Evolutionary conservation across 2,113 vertebrate genomes (phyloP).

Genomic region (Chaenogobius annularis): DNA sequence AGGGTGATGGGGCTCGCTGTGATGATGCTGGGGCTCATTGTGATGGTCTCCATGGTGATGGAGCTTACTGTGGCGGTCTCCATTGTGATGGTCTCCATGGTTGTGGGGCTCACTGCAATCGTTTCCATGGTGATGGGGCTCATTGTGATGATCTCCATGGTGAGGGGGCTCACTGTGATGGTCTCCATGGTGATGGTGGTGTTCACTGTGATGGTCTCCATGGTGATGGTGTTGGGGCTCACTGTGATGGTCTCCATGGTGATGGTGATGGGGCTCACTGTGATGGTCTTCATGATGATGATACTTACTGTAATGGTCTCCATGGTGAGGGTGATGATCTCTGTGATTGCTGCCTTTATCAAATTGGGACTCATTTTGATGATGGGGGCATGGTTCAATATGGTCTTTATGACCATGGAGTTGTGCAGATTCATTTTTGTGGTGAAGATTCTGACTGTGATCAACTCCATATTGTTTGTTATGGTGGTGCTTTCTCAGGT

Average conservation of each 20-base stretch:
- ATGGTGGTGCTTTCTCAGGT: constrained; percentile 4
- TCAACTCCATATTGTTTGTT: neutral
- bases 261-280: neutral
- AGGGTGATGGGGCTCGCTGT: neutral
- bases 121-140: constrained; percentile 4
- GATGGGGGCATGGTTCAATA: neutral
- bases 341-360: no score
- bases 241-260: constrained; percentile 6
- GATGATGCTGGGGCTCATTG: neutral
- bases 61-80: neutral
- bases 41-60: neutral
- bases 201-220: constrained; percentile 1
- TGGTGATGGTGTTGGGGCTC: constrained; percentile 7
- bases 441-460: neutral
- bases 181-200: neutral
- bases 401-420: constrained; percentile 2
- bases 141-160: constrained; percentile 4
- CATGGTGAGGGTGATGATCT: neutral
- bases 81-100: constrained; percentile 12
- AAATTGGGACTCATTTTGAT: no score
- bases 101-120: neutral
- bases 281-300: constrained; percentile 1
- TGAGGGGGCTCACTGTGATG: neutral
- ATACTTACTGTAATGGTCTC: constrained; percentile 2
- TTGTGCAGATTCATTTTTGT: neutral